Conservation (phyloP, 2,888 invertebrate genomes). For the Heliconius sara region DNA sequence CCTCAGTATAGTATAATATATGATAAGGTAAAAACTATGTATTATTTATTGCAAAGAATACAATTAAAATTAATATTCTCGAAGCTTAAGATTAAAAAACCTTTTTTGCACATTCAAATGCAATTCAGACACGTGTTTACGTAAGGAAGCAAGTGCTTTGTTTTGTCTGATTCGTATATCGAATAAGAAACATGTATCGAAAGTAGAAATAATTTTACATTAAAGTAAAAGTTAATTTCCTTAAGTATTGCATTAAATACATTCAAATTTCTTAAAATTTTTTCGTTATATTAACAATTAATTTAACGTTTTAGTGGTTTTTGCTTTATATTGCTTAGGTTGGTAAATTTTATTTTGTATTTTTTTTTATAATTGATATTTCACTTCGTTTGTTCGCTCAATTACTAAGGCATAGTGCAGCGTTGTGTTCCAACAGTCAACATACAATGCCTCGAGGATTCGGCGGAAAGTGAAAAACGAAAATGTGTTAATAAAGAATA, state of each 20-base stretch:
- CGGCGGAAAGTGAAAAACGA: too few relatives aligned
- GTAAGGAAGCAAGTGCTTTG: not conserved
- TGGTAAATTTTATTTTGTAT: too few relatives aligned
- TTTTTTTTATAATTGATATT: too few relatives aligned
- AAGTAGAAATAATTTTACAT: not conserved
- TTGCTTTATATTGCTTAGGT: too few relatives aligned
- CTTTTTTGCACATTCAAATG: not conserved
- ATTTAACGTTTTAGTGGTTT: not conserved
- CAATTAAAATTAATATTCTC: too few relatives aligned
- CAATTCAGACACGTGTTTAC: not conserved
- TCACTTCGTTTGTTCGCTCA: too few relatives aligned
- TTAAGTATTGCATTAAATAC: not conserved
- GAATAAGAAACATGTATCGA: slow-evolving; percentile 5
- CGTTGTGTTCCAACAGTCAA: too few relatives aligned
- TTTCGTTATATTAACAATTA: not conserved
- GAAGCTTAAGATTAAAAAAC: not conserved
- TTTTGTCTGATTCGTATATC: not conserved
- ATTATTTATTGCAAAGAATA: too few relatives aligned
- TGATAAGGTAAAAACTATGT: too few relatives aligned
- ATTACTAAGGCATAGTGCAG: too few relatives aligned
- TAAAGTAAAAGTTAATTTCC: not conserved
- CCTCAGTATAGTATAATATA: not conserved
- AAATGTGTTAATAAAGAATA: too few relatives aligned
- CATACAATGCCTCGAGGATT: too few relatives aligned
- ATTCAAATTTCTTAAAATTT: not conserved